These are phyloP conservation scores for Neosilurus hyrtlii DNA, from an alignment of 2,797 vertebrate genomes.

Conservation along the genomic window DNA sequence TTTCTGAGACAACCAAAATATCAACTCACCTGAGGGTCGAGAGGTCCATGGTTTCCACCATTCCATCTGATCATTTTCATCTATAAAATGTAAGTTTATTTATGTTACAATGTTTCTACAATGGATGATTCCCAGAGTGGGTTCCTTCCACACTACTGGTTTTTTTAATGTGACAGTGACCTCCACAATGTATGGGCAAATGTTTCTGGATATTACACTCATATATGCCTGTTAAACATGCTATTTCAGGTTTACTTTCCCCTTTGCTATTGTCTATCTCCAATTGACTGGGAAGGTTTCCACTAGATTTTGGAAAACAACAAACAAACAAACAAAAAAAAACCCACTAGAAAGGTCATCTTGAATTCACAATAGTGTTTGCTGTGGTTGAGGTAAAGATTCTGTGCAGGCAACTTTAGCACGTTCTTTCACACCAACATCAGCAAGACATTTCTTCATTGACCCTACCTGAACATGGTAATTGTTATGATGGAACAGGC, in stretches of 20 bases:
- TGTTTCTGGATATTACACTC: too few relatives aligned
- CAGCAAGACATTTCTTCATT: not conserved
- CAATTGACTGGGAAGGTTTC: too few relatives aligned
- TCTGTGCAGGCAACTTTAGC: not conserved
- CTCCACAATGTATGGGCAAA: not conserved
- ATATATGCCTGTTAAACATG: not conserved
- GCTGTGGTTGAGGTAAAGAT: not conserved
- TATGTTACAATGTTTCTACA: not conserved
- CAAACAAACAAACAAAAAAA: too few relatives aligned
- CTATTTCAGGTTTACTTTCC: not conserved
- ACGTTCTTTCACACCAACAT: not conserved
- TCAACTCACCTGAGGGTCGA: constrained; percentile 63
- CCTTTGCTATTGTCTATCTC: not conserved
- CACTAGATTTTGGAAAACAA: too few relatives aligned
- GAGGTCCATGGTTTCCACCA: constrained; percentile 74
- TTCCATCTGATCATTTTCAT: constrained; percentile 60
- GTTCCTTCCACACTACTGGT: not conserved
- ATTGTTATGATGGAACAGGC: not conserved
- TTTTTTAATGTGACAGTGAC: not conserved
- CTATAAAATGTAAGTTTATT: constrained; percentile 44
- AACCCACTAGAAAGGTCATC: too few relatives aligned
- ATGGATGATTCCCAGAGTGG: not conserved
- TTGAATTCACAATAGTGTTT: not conserved
- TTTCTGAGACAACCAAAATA: not conserved
- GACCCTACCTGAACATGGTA: not conserved